Evolutionary conservation across 2,888 invertebrate species (phyloP), one percentile per base, ranked within the genome.

Genomic region (Drosophila peninsularis): DNA sequence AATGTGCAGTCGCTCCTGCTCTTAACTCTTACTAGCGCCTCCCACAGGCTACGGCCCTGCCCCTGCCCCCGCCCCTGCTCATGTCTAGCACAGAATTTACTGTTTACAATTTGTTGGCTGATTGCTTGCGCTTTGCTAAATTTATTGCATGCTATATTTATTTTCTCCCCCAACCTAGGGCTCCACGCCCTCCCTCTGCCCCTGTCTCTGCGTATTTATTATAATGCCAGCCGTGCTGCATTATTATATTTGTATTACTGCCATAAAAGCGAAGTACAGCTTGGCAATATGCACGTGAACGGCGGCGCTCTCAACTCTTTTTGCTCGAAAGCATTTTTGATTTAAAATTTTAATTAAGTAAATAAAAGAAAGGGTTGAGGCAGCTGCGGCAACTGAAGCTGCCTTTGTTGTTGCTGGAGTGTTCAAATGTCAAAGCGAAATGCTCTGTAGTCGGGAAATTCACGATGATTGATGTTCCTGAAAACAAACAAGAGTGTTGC

Each of bases 61-160:
- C 62, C 75, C 75, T 63, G 68, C 44, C 58, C n/a, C 53, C 42
- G 42, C n/a, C 52, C 50, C 17, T n/a, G 21, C 66, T 64, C 75
- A 78, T 63, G 68, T 47, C 58, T 73, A 52, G 70, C 56, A 37
- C 56, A 52, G 74, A 84, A 84, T 84, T 84, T 84, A 84, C 75
- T 87, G 83, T 84, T 84, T 84, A 84, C 83, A 84, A 84, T 84
- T 84, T 84, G 83, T 84, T 87, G 80, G 71, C 83, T 84, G 83
- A 84, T 87, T 84, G 83, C 83, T 84, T 72, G 82, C 85, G 80
- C 82, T 83, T 78, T 78, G 47, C 75, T 63, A 74, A 87, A 84
- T 84, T 84, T 84, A 87, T 87, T 68, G 78, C 84, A 60, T 54
- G 80, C 78, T 62, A 78, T 87, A 87, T 82, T 75, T 87, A 73